Evolutionary conservation across 2,113 vertebrate genomes (phyloP).

Genomic region (Sebastes fasciatus): DNA sequence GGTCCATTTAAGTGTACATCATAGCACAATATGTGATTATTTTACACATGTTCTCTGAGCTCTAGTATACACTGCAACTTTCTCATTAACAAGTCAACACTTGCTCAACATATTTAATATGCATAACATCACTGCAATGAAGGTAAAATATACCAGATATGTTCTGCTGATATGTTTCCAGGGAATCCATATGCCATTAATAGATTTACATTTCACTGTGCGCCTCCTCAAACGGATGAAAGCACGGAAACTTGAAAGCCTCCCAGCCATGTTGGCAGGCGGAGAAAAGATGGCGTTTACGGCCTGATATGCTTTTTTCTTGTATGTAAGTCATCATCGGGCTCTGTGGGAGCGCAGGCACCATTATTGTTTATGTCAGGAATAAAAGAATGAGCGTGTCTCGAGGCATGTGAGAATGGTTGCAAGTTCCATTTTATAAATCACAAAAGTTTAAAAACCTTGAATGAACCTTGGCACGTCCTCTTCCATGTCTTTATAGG

Average conservation of each 20-base stretch:
- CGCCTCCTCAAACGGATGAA: constrained; percentile 38
- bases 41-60: constrained; percentile 16
- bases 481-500: constrained; percentile 1
- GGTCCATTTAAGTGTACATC: constrained; percentile 1
- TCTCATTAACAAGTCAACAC: constrained; percentile 11
- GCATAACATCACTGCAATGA: neutral
- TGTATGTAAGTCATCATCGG: constrained; percentile 10
- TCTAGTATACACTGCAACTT: neutral
- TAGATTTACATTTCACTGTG: constrained; percentile 19
- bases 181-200: constrained; percentile 30
- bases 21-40: constrained; percentile 13
- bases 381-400: constrained; percentile 6
- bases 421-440: neutral
- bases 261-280: constrained; percentile 26
- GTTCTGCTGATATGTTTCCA: constrained; percentile 7
- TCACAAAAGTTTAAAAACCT: neutral
- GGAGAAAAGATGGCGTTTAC: constrained; percentile 10
- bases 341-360: neutral
- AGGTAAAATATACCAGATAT: constrained; percentile 5
- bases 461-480: neutral
- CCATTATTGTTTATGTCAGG: constrained; percentile 19
- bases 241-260: constrained; percentile 32
- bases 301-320: constrained; percentile 2
- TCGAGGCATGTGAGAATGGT: neutral
- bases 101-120: neutral